phyloP scores from a whole-genome alignment of 2,113 vertebrate genomes.

The Antechinus stuartii region DNA sequence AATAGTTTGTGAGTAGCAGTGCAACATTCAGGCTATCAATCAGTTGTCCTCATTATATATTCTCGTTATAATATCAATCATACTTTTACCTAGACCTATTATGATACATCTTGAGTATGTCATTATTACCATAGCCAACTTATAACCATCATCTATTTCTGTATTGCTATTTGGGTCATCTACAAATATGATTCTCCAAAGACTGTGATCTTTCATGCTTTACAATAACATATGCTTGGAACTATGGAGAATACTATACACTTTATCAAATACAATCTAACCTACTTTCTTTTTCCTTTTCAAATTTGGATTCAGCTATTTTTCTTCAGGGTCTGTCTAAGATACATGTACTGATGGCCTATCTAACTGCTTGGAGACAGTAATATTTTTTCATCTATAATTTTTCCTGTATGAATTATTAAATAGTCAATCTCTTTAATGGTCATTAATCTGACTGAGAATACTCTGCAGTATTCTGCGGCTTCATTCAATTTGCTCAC shows the following conservation, averaged over 20 bases:
- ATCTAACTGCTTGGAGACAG: not conserved
- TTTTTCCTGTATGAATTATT: not conserved
- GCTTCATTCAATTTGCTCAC: not conserved
- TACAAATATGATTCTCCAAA: not conserved
- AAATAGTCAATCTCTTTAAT: not conserved
- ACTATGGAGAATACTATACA: not conserved
- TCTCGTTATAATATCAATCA: not conserved
- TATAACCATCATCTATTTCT: not conserved
- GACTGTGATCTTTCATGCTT: not conserved
- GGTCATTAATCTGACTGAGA: not conserved
- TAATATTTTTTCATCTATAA: not conserved
- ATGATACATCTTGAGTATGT: not conserved
- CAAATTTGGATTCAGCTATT: not conserved
- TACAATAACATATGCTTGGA: not conserved
- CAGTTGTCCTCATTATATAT: not conserved
- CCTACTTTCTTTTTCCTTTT: not conserved
- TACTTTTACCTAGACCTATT: not conserved
- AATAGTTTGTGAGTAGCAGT: not conserved
- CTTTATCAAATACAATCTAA: not conserved
- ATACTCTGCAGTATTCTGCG: not conserved
- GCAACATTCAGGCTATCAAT: not conserved
- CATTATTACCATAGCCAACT: not conserved
- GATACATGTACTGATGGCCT: not conserved
- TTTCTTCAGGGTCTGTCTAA: not conserved
- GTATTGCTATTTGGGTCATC: not conserved